Percentiles rank a stretch among this genome's conserved stretches.
These are phyloP conservation scores for Lithophane ornitopus DNA, from an alignment of 2,888 invertebrate genomes.

Conservation along the genomic window DNA sequence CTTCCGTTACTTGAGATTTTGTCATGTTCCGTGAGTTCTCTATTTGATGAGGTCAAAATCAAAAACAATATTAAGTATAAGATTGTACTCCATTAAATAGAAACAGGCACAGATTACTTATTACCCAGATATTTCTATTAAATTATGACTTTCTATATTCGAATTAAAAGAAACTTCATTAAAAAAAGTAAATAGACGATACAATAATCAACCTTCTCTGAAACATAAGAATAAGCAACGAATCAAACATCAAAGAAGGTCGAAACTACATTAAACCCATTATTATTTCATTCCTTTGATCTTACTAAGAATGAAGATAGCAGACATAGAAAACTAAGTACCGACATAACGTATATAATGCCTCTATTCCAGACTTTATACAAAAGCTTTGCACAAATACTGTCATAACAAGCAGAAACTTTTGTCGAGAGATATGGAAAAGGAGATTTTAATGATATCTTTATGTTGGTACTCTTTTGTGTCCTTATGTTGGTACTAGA, in stretches of 20 bases:
- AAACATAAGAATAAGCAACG: background rate
- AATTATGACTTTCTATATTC: background rate
- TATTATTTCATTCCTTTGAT: slow-evolving; percentile 44
- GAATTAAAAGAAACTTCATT: background rate
- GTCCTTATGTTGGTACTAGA: slow-evolving; percentile 45
- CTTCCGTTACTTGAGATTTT: background rate
- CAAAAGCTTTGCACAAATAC: slow-evolving; percentile 64
- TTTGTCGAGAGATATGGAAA: slow-evolving; percentile 63
- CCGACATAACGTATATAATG: slow-evolving; percentile 38
- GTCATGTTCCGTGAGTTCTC: no score
- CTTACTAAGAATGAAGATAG: slow-evolving; percentile 41
- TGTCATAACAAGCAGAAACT: slow-evolving; percentile 68
- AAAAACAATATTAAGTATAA: background rate
- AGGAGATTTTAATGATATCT: slow-evolving; percentile 70
- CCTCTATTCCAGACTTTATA: slow-evolving; percentile 51
- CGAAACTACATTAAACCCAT: slow-evolving; percentile 13
- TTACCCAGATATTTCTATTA: background rate
- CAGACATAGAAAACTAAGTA: slow-evolving; percentile 43
- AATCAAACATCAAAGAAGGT: slow-evolving; percentile 19
- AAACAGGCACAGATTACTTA: background rate
- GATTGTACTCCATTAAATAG: background rate
- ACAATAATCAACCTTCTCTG: background rate
- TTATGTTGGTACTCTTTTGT: slow-evolving; percentile 58
- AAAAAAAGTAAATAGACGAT: background rate
- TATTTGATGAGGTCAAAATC: background rate